A percentile compares a stretch with the other conserved stretches of the same genome.
These are phyloP conservation scores for Leptodactylus fuscus DNA, from an alignment of 2,113 vertebrate genomes.

Conservation along the genomic window DNA sequence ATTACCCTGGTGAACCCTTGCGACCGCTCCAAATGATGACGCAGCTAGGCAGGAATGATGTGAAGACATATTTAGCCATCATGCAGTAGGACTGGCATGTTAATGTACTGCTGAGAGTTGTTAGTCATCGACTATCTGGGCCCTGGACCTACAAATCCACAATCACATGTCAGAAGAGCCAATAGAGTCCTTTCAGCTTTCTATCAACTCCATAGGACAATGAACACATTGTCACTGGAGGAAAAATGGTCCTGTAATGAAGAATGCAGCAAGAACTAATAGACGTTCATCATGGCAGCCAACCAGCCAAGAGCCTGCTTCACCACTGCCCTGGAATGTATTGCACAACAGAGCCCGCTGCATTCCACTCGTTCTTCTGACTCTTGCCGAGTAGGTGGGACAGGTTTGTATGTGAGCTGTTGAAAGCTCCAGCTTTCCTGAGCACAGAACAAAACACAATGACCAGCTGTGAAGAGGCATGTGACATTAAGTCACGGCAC, in stretches of 20 bases:
- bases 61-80: slow-evolving; percentile 30
- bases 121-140: slow-evolving; percentile 28
- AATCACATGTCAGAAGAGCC: not conserved
- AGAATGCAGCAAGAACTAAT: not conserved
- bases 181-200: not conserved
- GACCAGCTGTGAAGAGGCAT: too few species aligned
- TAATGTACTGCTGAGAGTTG: not conserved
- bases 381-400: not conserved
- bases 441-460: not conserved
- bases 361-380: slow-evolving; percentile 23
- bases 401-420: slow-evolving; percentile 19
- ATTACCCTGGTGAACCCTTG: not conserved
- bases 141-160: not conserved
- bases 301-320: not conserved
- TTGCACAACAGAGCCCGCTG: not conserved
- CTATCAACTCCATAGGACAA: not conserved
- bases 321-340: slow-evolving; percentile 26
- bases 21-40: not conserved
- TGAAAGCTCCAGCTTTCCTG: not conserved
- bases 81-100: slow-evolving; percentile 7
- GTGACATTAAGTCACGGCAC: not conserved
- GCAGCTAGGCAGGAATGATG: slow-evolving; percentile 27
- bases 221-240: not conserved
- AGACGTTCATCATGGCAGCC: not conserved
- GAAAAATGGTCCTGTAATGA: not conserved